Conservation (phyloP, 2,113 vertebrate genomes). For the Poecilia latipinna region DNA sequence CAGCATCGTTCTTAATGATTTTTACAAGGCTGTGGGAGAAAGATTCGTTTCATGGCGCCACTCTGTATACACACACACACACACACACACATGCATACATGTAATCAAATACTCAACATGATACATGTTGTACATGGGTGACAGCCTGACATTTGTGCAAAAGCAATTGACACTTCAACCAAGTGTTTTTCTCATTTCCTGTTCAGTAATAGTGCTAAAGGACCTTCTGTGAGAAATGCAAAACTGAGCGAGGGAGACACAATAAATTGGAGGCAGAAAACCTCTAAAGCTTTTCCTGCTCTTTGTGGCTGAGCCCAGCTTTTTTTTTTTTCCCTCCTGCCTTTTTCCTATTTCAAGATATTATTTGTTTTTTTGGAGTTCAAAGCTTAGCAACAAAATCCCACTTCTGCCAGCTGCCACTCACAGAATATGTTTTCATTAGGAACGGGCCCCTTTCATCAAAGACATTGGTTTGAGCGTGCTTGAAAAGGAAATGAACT, state of each 20-base stretch:
- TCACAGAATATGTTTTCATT: conserved; percentile 78
- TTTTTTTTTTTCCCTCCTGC: conserved; percentile 11
- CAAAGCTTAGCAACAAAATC: conserved; percentile 82
- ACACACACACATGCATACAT: conserved; percentile 1
- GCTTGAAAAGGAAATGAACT: conserved; percentile 77
- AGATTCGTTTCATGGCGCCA: conserved; percentile 56
- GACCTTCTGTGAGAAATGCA: conserved; percentile 37
- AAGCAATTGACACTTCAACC: conserved; percentile 59
- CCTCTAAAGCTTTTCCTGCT: conserved; percentile 65
- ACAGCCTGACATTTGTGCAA: conserved; percentile 41
- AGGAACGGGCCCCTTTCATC: conserved; percentile 66
- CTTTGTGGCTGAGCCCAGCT: conserved; percentile 68
- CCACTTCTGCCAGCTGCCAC: conserved; percentile 69
- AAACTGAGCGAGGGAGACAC: conserved; percentile 44
- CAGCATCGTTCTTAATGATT: conserved; percentile 57
- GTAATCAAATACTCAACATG: conserved; percentile 41
- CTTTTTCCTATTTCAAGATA: conserved; percentile 66
- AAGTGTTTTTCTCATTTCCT: conserved; percentile 69
- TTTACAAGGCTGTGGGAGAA: conserved; percentile 47
- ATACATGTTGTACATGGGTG: conserved; percentile 38
- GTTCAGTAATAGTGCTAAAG: conserved; percentile 29
- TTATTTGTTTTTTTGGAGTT: conserved; percentile 80
- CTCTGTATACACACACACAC: conserved; percentile 37
- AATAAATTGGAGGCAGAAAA: conserved; percentile 55
- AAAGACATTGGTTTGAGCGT: conserved; percentile 69